Evolutionary conservation across 2,113 vertebrate genomes (phyloP), one percentile per base, ranked within the genome.

Genomic region (Lutjanus erythropterus): DNA sequence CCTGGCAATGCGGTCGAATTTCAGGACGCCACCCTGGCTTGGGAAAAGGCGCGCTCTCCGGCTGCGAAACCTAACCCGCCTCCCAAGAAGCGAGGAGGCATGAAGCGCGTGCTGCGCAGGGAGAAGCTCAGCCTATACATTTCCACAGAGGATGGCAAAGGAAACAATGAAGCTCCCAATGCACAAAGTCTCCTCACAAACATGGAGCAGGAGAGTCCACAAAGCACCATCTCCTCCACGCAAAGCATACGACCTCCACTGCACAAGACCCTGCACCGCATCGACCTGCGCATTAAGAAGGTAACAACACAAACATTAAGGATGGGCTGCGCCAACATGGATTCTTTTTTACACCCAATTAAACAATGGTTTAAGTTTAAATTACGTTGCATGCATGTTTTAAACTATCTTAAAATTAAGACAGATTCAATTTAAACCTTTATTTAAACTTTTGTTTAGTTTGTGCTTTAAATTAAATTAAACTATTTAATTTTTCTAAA

Each of bases 131-230:
- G 86, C 64, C 88, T 95, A 15, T 93, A 93, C 80, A 94, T 95
- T 35, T 83, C 74, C 73, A 58, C 90, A 9, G 93, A 94, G 29
- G 91, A 94, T 15, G 29, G 29, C 59, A 95, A 95, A 85, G 90
- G 18, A 10, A 85, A 67, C 52, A 81, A 80, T n/a, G 92, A 92
- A 25, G 71, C 50, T 35, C 86, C 91, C 46, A 96, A 93, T 5
- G 88, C 78, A 3, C 94, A 93, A 67, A 92, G 92, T 71, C 94
- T 95, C 19, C 93, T 95, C 77, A 91, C 90, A 59, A 93, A 94
- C 68, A 95, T 95, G 93, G 94, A 96, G 83, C 95, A 95, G 89
- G 94, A 95, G 70, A 95, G 94, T 81, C 94, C 94, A 2, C 94
- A 95, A 81, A 96, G 93, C 90, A 95, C 94, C 42, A 93, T 95